These are phyloP conservation scores for Epinephelus lanceolatus DNA, from an alignment of 2,113 vertebrate genomes.

Conservation along the genomic window DNA sequence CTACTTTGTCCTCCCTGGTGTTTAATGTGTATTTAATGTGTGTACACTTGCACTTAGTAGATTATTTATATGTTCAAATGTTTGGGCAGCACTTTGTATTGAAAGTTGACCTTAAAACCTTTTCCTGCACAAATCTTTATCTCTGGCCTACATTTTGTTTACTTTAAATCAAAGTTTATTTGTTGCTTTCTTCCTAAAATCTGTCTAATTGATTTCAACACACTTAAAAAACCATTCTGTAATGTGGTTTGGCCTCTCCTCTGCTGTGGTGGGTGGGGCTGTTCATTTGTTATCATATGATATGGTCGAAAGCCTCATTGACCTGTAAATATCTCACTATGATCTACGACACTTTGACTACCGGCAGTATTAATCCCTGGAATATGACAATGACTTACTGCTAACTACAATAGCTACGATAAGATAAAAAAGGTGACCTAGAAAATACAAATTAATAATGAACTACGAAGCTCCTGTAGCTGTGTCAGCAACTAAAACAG, in stretches of 20 bases:
- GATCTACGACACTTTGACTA: slow-evolving; percentile 2
- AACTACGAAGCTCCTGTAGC: background rate
- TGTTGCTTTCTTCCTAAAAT: background rate
- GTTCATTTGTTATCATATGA: slow-evolving; percentile 1
- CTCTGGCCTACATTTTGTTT: background rate
- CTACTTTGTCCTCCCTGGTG: too few relatives aligned
- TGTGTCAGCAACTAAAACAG: background rate
- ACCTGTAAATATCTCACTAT: background rate
- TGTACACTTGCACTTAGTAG: too few relatives aligned
- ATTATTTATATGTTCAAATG: too few relatives aligned
- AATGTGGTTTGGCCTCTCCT: background rate
- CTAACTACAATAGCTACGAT: background rate
- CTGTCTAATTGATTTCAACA: background rate
- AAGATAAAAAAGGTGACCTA: background rate
- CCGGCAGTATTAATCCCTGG: too few relatives aligned
- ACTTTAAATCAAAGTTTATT: background rate
- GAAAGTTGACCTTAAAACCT: background rate
- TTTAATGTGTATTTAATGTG: too few relatives aligned
- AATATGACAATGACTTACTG: background rate
- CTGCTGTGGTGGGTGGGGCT: background rate
- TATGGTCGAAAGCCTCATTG: background rate
- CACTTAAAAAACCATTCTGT: background rate
- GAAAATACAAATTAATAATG: background rate
- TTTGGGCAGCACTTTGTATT: background rate
- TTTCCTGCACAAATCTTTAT: background rate